Conservation (phyloP, 2,113 vertebrate genomes). For the Brachypodius melanocephalos region DNA sequence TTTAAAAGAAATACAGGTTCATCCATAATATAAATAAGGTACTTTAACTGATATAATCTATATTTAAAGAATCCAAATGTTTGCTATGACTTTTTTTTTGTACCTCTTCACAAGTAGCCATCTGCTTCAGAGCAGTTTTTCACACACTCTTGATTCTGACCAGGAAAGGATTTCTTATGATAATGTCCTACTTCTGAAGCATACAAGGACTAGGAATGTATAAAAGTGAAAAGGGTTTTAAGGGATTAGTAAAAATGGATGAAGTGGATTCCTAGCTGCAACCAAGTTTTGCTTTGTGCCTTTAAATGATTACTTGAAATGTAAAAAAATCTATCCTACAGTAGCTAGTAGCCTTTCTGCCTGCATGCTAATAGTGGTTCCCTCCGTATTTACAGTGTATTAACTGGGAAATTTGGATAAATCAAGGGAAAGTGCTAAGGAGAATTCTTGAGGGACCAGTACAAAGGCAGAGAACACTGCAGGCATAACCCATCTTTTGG, state of each 20-base stretch:
- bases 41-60: neutral
- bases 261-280: neutral
- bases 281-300: neutral
- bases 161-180: constrained; percentile 12
- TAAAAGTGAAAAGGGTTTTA: neutral
- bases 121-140: constrained; percentile 35
- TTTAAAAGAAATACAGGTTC: neutral
- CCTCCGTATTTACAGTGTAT: neutral
- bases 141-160: neutral
- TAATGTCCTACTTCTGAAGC: neutral
- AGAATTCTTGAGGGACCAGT: neutral
- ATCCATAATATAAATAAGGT: neutral
- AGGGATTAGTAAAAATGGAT: neutral
- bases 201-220: neutral
- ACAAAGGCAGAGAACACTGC: neutral
- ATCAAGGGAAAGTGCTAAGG: neutral
- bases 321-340: neutral
- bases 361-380: neutral
- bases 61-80: neutral
- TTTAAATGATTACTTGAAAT: neutral
- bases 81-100: neutral
- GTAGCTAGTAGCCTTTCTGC: neutral
- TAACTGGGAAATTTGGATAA: neutral
- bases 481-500: neutral
- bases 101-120: neutral